A percentile compares a stretch with the other conserved stretches of the same genome.
Evolutionary conservation across 2,888 invertebrate species (phyloP).

Genomic region (Erebia ligea): DNA sequence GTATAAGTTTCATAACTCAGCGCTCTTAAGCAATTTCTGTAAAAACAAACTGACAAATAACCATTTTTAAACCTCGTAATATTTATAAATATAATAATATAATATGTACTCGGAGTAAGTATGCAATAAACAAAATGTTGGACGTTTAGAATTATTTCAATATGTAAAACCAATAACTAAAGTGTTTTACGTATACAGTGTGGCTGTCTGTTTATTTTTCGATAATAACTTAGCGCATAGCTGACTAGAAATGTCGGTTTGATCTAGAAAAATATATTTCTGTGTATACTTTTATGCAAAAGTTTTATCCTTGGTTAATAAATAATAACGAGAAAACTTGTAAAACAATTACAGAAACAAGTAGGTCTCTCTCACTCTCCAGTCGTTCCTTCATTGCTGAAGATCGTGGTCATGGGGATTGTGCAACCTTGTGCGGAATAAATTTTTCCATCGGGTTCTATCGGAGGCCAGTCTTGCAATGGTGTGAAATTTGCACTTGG

Average conservation of each 20-base stretch:
- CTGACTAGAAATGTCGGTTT: background rate
- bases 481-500: too few relatives aligned
- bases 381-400: too few relatives aligned
- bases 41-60: background rate
- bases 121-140: slow-evolving; percentile 8
- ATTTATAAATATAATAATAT: slow-evolving; percentile 6
- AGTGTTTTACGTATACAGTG: background rate
- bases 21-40: background rate
- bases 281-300: too few relatives aligned
- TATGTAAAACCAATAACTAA: slow-evolving; percentile 7
- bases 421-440: too few relatives aligned
- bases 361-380: too few relatives aligned
- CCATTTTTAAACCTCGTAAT: slow-evolving; percentile 3
- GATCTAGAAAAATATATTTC: background rate
- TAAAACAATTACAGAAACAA: too few relatives aligned
- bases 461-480: too few relatives aligned
- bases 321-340: too few relatives aligned
- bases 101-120: background rate
- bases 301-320: too few relatives aligned
- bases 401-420: too few relatives aligned
- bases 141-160: slow-evolving; percentile 1
- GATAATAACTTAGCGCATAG: background rate
- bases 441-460: too few relatives aligned
- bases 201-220: slow-evolving; percentile 6
- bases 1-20: background rate